A percentile compares a stretch with the other conserved stretches of the same genome.
Evolutionary conservation across 2,888 invertebrate genomes (phyloP).

Genomic region (Pandemis heparana): DNA sequence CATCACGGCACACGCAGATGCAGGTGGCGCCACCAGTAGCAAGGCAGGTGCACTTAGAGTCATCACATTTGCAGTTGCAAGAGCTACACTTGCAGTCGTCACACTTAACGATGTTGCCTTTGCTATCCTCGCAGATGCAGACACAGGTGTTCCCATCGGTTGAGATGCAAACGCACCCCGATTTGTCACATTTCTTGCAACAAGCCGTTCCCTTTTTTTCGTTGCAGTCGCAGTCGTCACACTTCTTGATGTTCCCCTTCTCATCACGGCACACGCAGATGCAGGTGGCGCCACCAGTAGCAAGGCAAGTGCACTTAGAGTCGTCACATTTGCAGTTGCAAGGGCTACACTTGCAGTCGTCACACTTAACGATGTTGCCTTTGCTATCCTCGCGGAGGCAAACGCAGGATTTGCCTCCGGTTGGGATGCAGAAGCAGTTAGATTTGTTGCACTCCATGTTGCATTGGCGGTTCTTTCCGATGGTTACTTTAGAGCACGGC

Average conservation of each 20-base stretch:
- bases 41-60: slow-evolving; percentile 52
- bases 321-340: slow-evolving; percentile 52
- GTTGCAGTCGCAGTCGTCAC: slow-evolving; percentile 32
- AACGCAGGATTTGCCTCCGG: slow-evolving; percentile 53
- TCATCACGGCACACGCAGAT: slow-evolving; percentile 50
- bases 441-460: slow-evolving; percentile 51
- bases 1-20: slow-evolving; percentile 50
- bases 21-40: slow-evolving; percentile 52
- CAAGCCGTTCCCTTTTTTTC: slow-evolving; percentile 12
- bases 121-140: slow-evolving; percentile 51
- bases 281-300: slow-evolving; percentile 51
- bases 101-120: slow-evolving; percentile 50
- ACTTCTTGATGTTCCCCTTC: slow-evolving; percentile 35
- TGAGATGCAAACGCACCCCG: slow-evolving; percentile 52
- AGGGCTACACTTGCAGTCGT: slow-evolving; percentile 48
- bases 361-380: slow-evolving; percentile 48
- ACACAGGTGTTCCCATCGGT: slow-evolving; percentile 53
- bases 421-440: slow-evolving; percentile 53
- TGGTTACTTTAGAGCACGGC: slow-evolving; percentile 60
- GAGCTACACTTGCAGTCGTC: slow-evolving; percentile 52
- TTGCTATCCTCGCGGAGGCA: slow-evolving; percentile 51
- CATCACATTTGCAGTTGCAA: slow-evolving; percentile 51
- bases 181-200: slow-evolving; percentile 51
- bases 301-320: slow-evolving; percentile 57
- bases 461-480: slow-evolving; percentile 47